These are phyloP conservation scores for Clytia hemisphaerica DNA, from an alignment of 30 jellyfish, hydroid and myxozoan species.

Conservation along the genomic window DNA sequence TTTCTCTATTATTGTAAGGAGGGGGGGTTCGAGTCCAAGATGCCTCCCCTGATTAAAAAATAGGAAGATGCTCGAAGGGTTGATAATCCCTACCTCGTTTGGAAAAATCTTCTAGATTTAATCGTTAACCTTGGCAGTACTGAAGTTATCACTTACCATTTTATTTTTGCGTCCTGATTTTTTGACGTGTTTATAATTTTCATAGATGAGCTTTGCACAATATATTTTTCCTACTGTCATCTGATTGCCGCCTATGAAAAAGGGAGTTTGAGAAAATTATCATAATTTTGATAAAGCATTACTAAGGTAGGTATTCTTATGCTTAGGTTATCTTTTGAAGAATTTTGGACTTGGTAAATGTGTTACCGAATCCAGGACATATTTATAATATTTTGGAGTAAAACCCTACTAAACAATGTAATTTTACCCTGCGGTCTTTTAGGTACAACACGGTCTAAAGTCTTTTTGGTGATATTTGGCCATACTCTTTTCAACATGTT, in stretches of 20 bases:
- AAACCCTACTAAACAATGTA: background rate
- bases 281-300: background rate
- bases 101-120: no score
- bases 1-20: no score
- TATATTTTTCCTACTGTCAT: slow-evolving; percentile 98
- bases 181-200: slow-evolving; percentile 76
- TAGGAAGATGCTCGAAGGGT: no score
- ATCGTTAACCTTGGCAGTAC: no score
- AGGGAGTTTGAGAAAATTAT: background rate
- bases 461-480: slow-evolving; percentile 95
- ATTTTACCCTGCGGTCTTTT: slow-evolving; percentile 82
- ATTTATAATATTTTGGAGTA: background rate
- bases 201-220: slow-evolving; percentile 95
- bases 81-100: no score
- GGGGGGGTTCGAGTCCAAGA: no score
- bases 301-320: background rate
- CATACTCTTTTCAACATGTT: slow-evolving; percentile 88
- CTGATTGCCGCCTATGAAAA: slow-evolving; percentile 76
- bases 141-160: no score
- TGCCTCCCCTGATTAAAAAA: no score
- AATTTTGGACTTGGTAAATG: background rate
- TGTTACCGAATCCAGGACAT: background rate
- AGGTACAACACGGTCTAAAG: slow-evolving; percentile 89
- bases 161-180: no score
- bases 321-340: background rate